Base-by-base conservation (phyloP, 2,888 invertebrate species). In the Hoplodrina ambigua region DNA sequence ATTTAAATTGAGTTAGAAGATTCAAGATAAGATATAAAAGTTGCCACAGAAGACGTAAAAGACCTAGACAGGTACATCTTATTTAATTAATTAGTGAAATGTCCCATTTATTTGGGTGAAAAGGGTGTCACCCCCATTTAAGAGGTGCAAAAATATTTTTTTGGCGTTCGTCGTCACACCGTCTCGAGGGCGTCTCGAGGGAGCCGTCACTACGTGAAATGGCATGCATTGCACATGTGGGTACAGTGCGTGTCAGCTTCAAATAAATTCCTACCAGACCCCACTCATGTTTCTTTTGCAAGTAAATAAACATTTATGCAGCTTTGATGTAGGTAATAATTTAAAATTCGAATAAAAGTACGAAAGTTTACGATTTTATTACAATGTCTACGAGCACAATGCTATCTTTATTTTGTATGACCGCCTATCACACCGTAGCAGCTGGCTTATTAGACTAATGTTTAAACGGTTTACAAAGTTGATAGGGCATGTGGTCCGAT, bases 401-500 rank as follows among this genome's bases (percentile, higher is more conserved):
- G 37, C 37, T 63, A 41, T 61, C 50, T 75, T 70, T 82, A 58
- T 67, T 72, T 54, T 50, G 19, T 62, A 50, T 61, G 64, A 44
- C 49, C 63, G 54, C 69, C 72, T 85, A 86, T 88, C 80, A 85
- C 83, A 84, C 80, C 82, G 82, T 63, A 83, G 64, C 83, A 83
- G 79, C 74, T 82, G 81, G 72, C 53, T 75, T 81, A 85, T 86
- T 84, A 80, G 82, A 82, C 81, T 86, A 87, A 88, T 87, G 86
- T 88, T 87, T 87, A 88, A 90, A 90, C 89, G 88, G 90, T 90
- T 91, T 88, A 92, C 91, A 90, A 92, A 93, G 93, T 93, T 91
- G 92, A 94, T 94, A 92, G 92, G 92, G 92, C 91, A 91, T 91
- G 91, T 88, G 92, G 91, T 90, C 90, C 90, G 92, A 94, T 94